Evolutionary conservation across 1,140 invertebrate species (phyloP).

Genomic region (Aphaenogaster rudis): DNA sequence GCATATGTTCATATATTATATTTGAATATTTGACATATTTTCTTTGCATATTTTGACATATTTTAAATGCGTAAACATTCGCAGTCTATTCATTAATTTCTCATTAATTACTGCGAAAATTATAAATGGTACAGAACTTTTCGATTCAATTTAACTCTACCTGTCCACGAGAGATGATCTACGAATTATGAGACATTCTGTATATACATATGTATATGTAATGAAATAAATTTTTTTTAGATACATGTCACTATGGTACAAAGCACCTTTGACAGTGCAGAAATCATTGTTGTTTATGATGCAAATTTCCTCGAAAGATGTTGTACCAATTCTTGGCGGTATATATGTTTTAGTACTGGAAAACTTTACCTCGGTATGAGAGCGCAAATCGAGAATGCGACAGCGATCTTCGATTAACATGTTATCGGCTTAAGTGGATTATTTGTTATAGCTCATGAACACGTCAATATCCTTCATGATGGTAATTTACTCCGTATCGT

Average conservation of each 20-base stretch:
- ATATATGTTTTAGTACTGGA: neutral
- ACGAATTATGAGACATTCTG: too few species aligned
- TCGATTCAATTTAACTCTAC: too few species aligned
- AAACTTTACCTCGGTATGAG: slow-evolving; percentile 8
- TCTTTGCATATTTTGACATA: too few species aligned
- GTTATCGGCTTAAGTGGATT: neutral
- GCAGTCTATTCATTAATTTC: too few species aligned
- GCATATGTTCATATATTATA: too few species aligned
- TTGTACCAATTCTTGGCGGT: neutral
- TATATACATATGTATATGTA: neutral
- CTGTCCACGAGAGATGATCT: too few species aligned
- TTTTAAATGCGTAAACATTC: too few species aligned
- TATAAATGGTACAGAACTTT: too few species aligned
- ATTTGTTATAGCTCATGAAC: slow-evolving; percentile 1
- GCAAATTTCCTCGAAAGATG: neutral
- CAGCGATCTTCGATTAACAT: neutral
- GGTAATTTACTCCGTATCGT: neutral
- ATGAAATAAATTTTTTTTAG: slow-evolving; percentile 14
- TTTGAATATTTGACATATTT: too few species aligned
- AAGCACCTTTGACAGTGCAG: neutral
- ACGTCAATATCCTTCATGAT: neutral
- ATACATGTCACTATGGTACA: neutral
- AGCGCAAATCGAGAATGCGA: neutral
- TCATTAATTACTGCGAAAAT: too few species aligned
- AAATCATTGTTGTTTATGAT: neutral